Conservation (phyloP, 1,140 invertebrate species). For the Fopius arisanus region DNA sequence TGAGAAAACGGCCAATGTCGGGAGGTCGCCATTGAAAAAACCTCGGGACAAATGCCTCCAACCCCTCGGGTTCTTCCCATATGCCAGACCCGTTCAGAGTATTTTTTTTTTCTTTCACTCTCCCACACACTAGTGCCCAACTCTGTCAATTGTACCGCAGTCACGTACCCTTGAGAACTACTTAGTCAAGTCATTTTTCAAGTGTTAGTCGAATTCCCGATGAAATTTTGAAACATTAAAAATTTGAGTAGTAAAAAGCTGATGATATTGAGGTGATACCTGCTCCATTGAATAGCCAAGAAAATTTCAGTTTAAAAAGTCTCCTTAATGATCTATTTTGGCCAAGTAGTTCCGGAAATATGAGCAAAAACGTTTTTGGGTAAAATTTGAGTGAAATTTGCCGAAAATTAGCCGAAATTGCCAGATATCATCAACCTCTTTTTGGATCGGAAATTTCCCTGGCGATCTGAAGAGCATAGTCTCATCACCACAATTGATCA, state of each 20-base stretch:
- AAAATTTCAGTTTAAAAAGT: neutral
- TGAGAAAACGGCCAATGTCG: constrained; percentile 8
- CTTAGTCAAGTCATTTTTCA: neutral
- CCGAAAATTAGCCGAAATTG: too few relatives aligned
- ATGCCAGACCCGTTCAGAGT: neutral
- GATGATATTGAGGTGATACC: neutral
- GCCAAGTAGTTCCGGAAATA: neutral
- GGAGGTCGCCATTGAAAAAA: constrained; percentile 5
- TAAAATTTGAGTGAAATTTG: neutral
- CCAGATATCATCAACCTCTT: neutral
- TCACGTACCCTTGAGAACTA: neutral
- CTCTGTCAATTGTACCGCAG: neutral
- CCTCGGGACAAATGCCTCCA: neutral
- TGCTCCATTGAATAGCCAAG: neutral
- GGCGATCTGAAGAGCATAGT: neutral
- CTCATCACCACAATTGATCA: neutral
- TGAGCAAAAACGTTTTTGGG: neutral
- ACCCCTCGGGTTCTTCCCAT: neutral
- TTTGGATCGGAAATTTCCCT: neutral
- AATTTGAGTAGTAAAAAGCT: neutral
- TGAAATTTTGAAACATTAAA: neutral
- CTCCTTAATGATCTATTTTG: neutral
- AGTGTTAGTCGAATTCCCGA: neutral
- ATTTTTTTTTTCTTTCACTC: neutral
- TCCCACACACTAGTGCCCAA: neutral